Conservation (phyloP, 2,113 vertebrate species). For the Pterocles orientalis region DNA sequence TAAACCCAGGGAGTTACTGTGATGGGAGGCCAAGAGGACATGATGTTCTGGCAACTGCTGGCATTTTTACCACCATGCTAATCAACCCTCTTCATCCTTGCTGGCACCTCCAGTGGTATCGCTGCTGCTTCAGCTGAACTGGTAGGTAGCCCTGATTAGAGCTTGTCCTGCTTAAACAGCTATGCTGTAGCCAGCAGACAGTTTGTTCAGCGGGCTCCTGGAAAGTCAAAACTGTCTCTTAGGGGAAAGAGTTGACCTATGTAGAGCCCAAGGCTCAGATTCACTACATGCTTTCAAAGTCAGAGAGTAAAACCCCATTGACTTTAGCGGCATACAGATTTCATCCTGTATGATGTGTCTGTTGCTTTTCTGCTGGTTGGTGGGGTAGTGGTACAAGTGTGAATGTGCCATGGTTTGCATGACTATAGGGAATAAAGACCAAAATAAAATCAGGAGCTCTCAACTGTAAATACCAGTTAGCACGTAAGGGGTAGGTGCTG, state of each 20-base stretch:
- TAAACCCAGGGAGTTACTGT: background rate
- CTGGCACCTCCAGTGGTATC: background rate
- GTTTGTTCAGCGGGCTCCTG: background rate
- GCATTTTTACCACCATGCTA: background rate
- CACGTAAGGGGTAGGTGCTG: background rate
- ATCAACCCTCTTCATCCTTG: background rate
- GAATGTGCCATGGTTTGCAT: background rate
- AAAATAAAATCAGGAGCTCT: background rate
- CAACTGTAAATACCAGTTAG: background rate
- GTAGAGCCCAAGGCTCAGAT: background rate
- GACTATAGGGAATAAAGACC: background rate
- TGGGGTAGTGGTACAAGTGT: too few relatives aligned
- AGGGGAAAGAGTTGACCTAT: background rate
- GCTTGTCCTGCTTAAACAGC: background rate
- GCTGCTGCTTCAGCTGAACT: background rate
- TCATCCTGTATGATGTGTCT: rapidly evolving
- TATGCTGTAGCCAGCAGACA: background rate
- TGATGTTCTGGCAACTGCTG: background rate
- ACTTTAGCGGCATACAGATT: background rate
- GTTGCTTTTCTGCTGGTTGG: background rate
- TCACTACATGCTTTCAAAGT: background rate
- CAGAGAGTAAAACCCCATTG: background rate
- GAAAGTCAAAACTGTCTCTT: background rate
- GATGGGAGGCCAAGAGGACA: background rate
- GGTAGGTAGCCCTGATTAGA: background rate